Evolutionary conservation across 1,140 invertebrate genomes (phyloP), one percentile per base, ranked within the genome.

Genomic region (Calephelis virginiensis): DNA sequence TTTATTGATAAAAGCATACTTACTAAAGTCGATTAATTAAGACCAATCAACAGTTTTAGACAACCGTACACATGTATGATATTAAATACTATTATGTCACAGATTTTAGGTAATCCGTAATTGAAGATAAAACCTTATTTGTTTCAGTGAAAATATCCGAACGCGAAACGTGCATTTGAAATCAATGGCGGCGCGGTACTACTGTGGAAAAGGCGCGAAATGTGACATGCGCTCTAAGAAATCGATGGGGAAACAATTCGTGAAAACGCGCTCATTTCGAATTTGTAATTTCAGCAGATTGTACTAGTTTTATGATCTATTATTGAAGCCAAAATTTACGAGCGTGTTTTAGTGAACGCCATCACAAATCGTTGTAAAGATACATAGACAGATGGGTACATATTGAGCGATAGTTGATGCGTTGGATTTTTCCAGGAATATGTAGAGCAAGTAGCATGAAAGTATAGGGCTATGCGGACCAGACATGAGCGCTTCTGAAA

Each of bases 221-320:
- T 68, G 53, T 77, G 81, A 82, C 86, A 87, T 89, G 86, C 86
- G 86, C 86, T 78, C 73, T 85, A 72, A 72, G 84, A 89, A 89
- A 89, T 89, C 86, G 82, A 89, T 89, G 85, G 64, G 69, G 72
- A 75, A 81, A 78, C 75, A 70, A 75, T 75, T 67, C 69, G 62
- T 70, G 66, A 69, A 72, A 75, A 70, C 72, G 76, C 78, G 77
- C 63, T 66, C 28, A 66, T 53, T 80, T 83, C 73, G 66, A 82
- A 83, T 67, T 73, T 70, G 68, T 68, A 59, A 67, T 45, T 67
- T 69, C 68, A 72, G 67, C 67, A 59, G n/a, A 66, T 71, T 71
- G 67, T 28, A 9, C 47, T 38, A 47, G n/a, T 40, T 64, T 64
- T 8, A 64, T 40, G 61, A 63, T 47, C 61, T 45, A 62, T 62